These are phyloP conservation scores for Psophia crepitans DNA, from an alignment of 2,113 vertebrate species.

Conservation along the genomic window DNA sequence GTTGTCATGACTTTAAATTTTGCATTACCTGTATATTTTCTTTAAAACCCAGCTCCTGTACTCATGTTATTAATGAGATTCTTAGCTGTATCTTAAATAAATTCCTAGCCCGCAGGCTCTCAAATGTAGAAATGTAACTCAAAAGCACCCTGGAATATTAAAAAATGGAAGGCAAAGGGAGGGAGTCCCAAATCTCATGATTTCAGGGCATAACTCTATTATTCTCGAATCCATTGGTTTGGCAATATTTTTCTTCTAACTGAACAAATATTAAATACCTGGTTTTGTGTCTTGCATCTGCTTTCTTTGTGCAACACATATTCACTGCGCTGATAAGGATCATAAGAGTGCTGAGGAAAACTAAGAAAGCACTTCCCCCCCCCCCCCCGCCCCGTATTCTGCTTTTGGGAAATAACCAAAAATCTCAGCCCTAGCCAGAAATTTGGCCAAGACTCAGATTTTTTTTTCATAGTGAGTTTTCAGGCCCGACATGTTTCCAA, in stretches of 20 bases:
- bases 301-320: background rate
- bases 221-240: background rate
- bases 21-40: conserved; percentile 11
- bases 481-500: background rate
- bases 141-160: background rate
- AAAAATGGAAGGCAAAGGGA: conserved; percentile 3
- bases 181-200: background rate
- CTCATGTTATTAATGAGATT: conserved; percentile 12
- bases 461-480: background rate
- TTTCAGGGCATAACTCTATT: background rate
- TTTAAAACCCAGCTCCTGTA: background rate
- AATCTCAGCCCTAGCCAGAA: background rate
- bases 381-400: background rate
- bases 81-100: conserved; percentile 6
- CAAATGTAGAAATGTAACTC: background rate
- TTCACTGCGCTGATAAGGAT: background rate
- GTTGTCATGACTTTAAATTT: background rate
- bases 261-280: background rate
- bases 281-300: background rate
- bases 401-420: background rate
- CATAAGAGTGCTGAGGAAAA: background rate
- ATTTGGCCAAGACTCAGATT: background rate
- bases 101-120: background rate
- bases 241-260: conserved; percentile 17
- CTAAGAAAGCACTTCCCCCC: background rate